phyloP scores from a whole-genome alignment of 2,888 invertebrate species.

The Ophion obscuratus region DNA sequence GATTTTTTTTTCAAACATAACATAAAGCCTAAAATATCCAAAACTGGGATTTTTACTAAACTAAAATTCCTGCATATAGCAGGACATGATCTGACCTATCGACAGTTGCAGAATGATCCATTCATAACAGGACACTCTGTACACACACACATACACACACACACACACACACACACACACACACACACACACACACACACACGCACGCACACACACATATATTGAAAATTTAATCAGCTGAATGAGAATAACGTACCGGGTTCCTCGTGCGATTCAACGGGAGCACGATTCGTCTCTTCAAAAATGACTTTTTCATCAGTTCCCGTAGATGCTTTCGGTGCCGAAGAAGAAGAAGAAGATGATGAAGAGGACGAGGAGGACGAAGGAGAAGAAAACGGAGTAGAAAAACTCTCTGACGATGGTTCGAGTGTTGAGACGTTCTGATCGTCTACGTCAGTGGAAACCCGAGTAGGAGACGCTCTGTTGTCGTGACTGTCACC shows the following conservation, averaged over 20 bases:
- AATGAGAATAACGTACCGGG: conserved; percentile 39
- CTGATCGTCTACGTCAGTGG: conserved; percentile 42
- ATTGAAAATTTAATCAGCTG: not conserved
- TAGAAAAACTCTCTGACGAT: conserved; percentile 13
- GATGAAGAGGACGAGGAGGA: conserved; percentile 12
- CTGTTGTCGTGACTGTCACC: conserved; percentile 50
- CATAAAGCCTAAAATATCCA: no score
- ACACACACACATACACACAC: no score
- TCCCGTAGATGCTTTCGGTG: conserved; percentile 26
- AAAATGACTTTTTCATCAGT: conserved; percentile 31
- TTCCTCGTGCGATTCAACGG: conserved; percentile 54
- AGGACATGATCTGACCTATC: no score
- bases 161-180: no score
- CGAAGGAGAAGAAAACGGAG: conserved; percentile 11
- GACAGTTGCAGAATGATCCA: no score
- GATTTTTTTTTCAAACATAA: no score
- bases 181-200: no score
- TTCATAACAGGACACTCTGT: no score
- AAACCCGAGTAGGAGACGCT: conserved; percentile 28
- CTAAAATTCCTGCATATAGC: no score
- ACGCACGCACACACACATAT: no score
- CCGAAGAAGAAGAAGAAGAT: conserved; percentile 13
- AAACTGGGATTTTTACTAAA: no score
- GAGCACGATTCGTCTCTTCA: conserved; percentile 38
- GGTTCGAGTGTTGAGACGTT: conserved; percentile 40